Evolutionary conservation across 2,113 vertebrate species (phyloP), one percentile per base, ranked within the genome.

Genomic region (Danionella cerebrum): DNA sequence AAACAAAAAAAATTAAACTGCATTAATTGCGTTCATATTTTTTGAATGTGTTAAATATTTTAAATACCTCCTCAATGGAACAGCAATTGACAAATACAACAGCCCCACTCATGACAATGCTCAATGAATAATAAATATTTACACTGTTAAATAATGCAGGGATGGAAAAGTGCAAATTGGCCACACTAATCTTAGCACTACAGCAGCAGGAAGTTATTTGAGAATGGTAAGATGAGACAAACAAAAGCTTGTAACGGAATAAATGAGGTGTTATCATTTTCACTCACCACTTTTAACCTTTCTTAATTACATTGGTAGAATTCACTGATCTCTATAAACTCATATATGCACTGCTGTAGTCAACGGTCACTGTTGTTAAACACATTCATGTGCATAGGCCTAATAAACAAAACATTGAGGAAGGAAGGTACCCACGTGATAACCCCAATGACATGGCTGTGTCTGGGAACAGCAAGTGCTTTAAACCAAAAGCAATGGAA

Each of bases 101-200:
- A 65, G 33, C 6, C 22, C 24, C n/a, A 35, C 58, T 51, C 42
- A 29, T 66, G 27, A 72, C 54, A 72, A 36, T 27, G 19, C 12
- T 35, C 36, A 51, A 48, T 66, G 60, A 67, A 67, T 67, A 72
- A 67, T 52, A 52, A 50, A 45, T 59, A 42, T 21, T 12, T 42
- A 21, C 6, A 6, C 47, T 53, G 27, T 53, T 72, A 44, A 72
- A 72, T 67, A 45, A 72, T 72, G 38, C 51, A 67, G 21, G n/a
- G n/a, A 41, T 39, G 38, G 13, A 33, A 51, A 22, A 25, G 16
- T 24, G 54, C 39, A 31, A 42, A 52, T 50, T 41, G 36, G 39
- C 29, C 10, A 29, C 11, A 19, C 41, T 62, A 14, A 62, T 35
- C 58, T 62, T 2, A 35, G 41, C 12, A 21, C 18, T 18, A 42